A percentile compares a stretch with the other conserved stretches of the same genome.
Evolutionary conservation across 2,888 invertebrate species (phyloP).

Genomic region (Drosophila pegasa): DNA sequence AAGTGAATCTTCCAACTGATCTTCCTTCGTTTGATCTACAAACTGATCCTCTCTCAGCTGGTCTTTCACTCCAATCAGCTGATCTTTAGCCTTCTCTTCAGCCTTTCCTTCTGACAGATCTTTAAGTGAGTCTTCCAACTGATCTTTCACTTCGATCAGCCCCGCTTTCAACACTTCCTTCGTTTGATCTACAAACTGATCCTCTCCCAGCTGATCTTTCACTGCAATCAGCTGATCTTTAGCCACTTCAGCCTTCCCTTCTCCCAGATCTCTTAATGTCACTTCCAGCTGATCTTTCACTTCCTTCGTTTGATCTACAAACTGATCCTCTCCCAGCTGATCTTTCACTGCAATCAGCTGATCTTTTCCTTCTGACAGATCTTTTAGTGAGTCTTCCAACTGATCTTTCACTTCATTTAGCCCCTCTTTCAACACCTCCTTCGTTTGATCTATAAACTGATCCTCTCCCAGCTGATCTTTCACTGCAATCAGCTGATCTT

Average conservation of each 20-base stretch:
- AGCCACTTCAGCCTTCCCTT: neutral
- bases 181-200: neutral
- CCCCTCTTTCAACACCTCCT: no score
- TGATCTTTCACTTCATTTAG: no score
- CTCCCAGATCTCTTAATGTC: neutral
- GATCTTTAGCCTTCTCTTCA: no score
- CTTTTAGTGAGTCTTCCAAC: neutral
- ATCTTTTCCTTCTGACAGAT: neutral
- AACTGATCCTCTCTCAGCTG: neutral
- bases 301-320: neutral
- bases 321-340: constrained; percentile 7
- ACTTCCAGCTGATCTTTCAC: neutral
- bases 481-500: neutral
- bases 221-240: neutral
- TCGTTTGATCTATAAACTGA: neutral
- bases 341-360: no score
- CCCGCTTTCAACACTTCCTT: no score
- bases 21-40: neutral
- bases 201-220: neutral
- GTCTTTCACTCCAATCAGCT: no score
- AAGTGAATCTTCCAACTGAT: neutral
- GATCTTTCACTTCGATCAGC: no score
- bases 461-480: neutral
- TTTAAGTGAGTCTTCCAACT: neutral
- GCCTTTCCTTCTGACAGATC: neutral